These are phyloP conservation scores for Mus musculus DNA, from an alignment of 2,113 vertebrate genomes.

Conservation along the genomic window GRCm39 chr17:92177501-92178000, in stretches of 20 bases:
- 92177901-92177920: neutral
- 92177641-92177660: neutral
- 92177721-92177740: neutral
- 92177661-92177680: neutral
- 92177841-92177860: neutral
- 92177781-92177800: neutral
- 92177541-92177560: neutral
- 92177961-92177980: neutral
- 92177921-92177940: neutral
- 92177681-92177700: neutral
- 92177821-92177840: neutral
- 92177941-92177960: neutral
- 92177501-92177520: neutral
- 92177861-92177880: neutral
- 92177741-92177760: neutral
- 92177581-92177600: neutral
- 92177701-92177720: neutral
- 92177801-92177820: neutral
- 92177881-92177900: neutral
- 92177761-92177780: neutral
- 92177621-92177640: neutral
- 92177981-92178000: neutral
- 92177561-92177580: neutral
- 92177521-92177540: neutral
- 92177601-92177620: neutral